Percentiles rank a stretch among this genome's conserved stretches.
Conservation (phyloP, 2,888 invertebrate species). For the Hypena proboscidalis region DNA sequence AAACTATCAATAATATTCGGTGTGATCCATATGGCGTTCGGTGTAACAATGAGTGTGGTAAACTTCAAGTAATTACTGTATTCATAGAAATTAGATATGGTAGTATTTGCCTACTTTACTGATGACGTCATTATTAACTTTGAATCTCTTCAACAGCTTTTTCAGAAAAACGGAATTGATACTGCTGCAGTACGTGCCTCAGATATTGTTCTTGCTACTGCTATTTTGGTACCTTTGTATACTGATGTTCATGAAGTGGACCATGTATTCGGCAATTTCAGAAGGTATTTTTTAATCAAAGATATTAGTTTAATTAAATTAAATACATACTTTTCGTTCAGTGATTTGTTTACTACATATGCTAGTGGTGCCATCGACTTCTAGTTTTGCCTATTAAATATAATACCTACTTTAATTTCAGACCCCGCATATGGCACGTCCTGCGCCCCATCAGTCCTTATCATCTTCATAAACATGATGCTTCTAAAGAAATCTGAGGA, state of each 20-base stretch:
- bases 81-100: conserved; percentile 76
- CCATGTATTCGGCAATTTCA: conserved; percentile 78
- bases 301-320: too few relatives aligned
- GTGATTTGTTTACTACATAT: too few relatives aligned
- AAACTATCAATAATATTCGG: conserved; percentile 90
- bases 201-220: conserved; percentile 87
- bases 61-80: conserved; percentile 86
- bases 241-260: conserved; percentile 90
- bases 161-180: conserved; percentile 78
- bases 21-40: conserved; percentile 90
- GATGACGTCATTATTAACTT: conserved; percentile 18
- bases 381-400: too few relatives aligned
- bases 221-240: conserved; percentile 89
- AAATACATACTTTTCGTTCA: too few relatives aligned
- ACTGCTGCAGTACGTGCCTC: conserved; percentile 88
- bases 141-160: conserved; percentile 65
- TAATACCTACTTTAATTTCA: conserved; percentile 45
- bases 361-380: too few relatives aligned
- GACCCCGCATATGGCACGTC: conserved; percentile 75
- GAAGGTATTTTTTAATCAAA: too few relatives aligned
- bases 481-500: conserved; percentile 81
- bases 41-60: conserved; percentile 87
- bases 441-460: conserved; percentile 92
- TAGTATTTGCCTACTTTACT: conserved; percentile 41
- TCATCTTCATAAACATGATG: conserved; percentile 93